phyloP scores from a whole-genome alignment of 2,888 invertebrate species.

The Geotrupes spiniger region DNA sequence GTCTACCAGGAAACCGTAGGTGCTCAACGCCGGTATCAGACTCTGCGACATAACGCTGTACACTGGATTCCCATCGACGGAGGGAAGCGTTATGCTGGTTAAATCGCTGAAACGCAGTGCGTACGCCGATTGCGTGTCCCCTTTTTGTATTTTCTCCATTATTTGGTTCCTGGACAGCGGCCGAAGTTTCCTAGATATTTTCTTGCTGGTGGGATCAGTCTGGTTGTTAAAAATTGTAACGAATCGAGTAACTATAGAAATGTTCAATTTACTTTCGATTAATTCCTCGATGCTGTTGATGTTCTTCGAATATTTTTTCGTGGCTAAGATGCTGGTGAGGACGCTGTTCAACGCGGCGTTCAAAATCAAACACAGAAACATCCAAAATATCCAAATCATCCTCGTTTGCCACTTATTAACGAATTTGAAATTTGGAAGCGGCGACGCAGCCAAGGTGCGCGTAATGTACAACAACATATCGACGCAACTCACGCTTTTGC shows the following conservation, averaged over 20 bases:
- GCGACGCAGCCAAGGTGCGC: not conserved
- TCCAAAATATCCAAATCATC: slow-evolving; percentile 3
- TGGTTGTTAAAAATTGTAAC: not conserved
- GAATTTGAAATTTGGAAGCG: not conserved
- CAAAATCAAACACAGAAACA: slow-evolving; percentile 2
- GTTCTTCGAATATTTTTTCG: slow-evolving; percentile 3
- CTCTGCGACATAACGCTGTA: not conserved
- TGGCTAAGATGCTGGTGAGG: slow-evolving; percentile 7
- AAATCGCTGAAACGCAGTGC: not conserved
- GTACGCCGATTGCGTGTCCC: slow-evolving; percentile 3
- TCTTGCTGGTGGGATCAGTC: not conserved
- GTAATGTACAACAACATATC: not conserved
- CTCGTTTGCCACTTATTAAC: not conserved
- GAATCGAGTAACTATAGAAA: not conserved
- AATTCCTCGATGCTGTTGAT: slow-evolving; percentile 11
- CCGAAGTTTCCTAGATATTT: not conserved
- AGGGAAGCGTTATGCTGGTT: not conserved
- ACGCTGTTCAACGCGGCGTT: slow-evolving; percentile 5
- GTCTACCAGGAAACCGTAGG: not conserved
- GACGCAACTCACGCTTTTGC: not conserved
- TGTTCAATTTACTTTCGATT: slow-evolving; percentile 1
- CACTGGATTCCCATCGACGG: not conserved
- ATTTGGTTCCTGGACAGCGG: not conserved
- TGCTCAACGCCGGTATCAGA: slow-evolving; percentile 4
- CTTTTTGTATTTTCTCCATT: not conserved